Base-by-base conservation (phyloP, 2,888 invertebrate genomes). In the Allolobophora icterica region DNA sequence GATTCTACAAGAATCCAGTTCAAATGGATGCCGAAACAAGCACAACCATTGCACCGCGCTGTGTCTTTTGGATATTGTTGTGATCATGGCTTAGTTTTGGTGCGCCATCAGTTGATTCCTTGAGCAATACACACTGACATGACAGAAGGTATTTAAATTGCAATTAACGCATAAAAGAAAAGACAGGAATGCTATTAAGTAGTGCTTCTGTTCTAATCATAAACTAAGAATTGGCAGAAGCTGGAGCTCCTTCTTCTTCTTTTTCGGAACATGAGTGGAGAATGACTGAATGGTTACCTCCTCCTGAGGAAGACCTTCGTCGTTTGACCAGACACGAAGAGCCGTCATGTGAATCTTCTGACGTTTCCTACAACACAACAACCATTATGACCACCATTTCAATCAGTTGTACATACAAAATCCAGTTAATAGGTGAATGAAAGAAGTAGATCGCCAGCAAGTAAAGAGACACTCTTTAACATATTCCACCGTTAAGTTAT, bases 281-380 rank as follows among this genome's bases (percentile, higher is more conserved):
- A 71, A 30, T 24, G 17, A 30, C 21, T 52, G 13, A n/a, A n/a
- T 24, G 30, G 24, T 93, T 94, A 96, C 96, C 95, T 97, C 97
- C 95, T 99, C 99, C 95, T 99, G 99, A 0, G 98, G 97, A 96
- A 99, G 99, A 38, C 98, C 99, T 0, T 97, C 97, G 94, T 98
- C 98, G n/a, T 97, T 97, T 0, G 97, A 97, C 99, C 99, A 99
- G 0, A 99, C 98, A 95, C 98, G 96, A 89, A 99, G 96, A 4
- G 98, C 98, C 93, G 97, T 97, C 94, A 98, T 97, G 95, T 99
- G 99, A 94, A 98, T 98, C 95, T 98, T 98, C 92, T 97, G 97
- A 89, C 99, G 96, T 95, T 98, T 95, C 91, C 95, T 95, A 92
- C 90, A 91, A 93, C 84, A 91, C 45, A 89, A 35, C 33, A 58